These are phyloP conservation scores for Calameuta pallipes DNA, from an alignment of 2,888 invertebrate species.

Conservation along the genomic window DNA sequence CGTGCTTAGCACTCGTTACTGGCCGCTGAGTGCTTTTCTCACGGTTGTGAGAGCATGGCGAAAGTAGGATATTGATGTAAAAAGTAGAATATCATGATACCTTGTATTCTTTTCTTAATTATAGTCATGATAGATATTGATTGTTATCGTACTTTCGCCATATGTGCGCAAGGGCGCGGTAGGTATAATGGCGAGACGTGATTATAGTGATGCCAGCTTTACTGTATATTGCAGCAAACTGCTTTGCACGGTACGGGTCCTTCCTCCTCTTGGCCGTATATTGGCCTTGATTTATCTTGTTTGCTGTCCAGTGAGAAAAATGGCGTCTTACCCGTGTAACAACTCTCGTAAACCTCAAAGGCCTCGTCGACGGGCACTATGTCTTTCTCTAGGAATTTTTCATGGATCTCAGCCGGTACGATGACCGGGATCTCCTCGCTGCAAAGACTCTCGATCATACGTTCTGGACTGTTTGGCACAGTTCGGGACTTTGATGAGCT, in stretches of 20 bases:
- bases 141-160: neutral
- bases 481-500: slow-evolving; percentile 18
- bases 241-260: slow-evolving; percentile 54
- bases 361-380: slow-evolving; percentile 57
- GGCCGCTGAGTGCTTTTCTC: neutral
- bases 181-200: no score
- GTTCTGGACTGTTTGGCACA: slow-evolving; percentile 46
- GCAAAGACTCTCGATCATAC: slow-evolving; percentile 38
- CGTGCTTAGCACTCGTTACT: neutral
- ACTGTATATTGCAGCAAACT: slow-evolving; percentile 61
- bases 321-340: slow-evolving; percentile 43
- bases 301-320: slow-evolving; percentile 36
- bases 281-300: slow-evolving; percentile 29
- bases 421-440: slow-evolving; percentile 45
- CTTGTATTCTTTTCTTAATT: neutral
- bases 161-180: neutral
- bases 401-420: slow-evolving; percentile 33
- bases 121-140: neutral
- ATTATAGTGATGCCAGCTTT: slow-evolving; percentile 19
- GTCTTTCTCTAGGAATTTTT: slow-evolving; percentile 11
- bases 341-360: slow-evolving; percentile 61
- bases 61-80: neutral
- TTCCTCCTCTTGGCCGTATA: slow-evolving; percentile 39
- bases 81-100: neutral
- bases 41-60: neutral